Evolutionary conservation across 2,888 invertebrate genomes (phyloP).

Genomic region (Plusia festucae): DNA sequence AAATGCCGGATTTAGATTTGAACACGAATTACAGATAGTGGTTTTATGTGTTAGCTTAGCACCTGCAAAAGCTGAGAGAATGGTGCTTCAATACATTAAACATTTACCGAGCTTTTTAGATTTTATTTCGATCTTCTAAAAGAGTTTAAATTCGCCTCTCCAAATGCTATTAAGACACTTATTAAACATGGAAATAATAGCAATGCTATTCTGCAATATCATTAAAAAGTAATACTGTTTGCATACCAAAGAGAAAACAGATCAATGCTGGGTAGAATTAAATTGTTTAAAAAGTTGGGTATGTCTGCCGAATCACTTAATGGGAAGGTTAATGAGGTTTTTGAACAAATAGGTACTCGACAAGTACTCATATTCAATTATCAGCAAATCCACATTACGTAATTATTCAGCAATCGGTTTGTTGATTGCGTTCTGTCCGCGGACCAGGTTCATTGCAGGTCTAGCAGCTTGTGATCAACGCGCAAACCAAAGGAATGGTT

Average conservation of each 20-base stretch:
- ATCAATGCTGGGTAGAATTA: background rate
- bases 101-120: background rate
- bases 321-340: slow-evolving; percentile 36
- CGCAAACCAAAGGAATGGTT: slow-evolving; percentile 42
- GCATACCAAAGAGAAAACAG: too few relatives aligned
- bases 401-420: background rate
- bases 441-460: background rate
- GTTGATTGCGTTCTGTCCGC: background rate
- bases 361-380: background rate
- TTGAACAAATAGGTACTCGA: slow-evolving; percentile 12
- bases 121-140: background rate
- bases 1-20: background rate
- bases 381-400: slow-evolving; percentile 8
- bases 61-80: background rate
- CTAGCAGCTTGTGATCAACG: slow-evolving; percentile 31
- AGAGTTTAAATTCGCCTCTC: background rate
- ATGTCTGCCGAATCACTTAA: background rate
- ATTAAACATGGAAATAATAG: background rate
- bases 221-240: background rate
- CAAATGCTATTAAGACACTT: background rate
- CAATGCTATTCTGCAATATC: background rate
- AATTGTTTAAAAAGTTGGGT: background rate
- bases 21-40: slow-evolving; percentile 1
- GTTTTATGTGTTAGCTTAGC: background rate
- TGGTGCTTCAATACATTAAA: background rate